Percentiles rank a stretch among this genome's conserved stretches.
These are phyloP conservation scores for Norana najaformis DNA, from an alignment of 2,888 invertebrate species.

Conservation along the genomic window DNA sequence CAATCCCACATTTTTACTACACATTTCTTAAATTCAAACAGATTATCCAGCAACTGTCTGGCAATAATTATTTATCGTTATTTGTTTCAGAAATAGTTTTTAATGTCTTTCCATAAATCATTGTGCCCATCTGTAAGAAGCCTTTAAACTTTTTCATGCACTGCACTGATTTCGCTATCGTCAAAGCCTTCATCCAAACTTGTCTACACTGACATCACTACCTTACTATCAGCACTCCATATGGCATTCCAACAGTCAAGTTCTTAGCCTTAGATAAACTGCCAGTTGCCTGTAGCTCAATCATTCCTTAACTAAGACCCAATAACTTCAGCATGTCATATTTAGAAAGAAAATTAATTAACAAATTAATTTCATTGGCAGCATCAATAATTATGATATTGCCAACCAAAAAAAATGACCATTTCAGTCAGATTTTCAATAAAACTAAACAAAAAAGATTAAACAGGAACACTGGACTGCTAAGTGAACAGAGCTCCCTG, in stretches of 20 bases:
- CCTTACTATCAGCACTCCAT: not conserved
- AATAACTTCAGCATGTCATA: too few species aligned
- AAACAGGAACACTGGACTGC: too few species aligned
- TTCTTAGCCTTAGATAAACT: too few species aligned
- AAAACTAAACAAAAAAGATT: too few species aligned
- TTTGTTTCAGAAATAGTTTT: not conserved
- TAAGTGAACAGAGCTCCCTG: too few species aligned
- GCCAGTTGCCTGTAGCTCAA: too few species aligned
- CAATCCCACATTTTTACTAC: not conserved
- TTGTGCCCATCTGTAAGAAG: not conserved
- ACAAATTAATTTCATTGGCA: too few species aligned
- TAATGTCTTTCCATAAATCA: not conserved
- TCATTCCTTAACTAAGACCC: too few species aligned
- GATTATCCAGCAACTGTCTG: not conserved
- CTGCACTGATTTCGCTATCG: not conserved
- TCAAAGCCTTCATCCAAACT: not conserved
- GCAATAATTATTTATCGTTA: not conserved
- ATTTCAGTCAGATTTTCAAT: too few species aligned
- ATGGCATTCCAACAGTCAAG: not conserved
- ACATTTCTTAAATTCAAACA: not conserved
- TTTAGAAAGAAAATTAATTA: too few species aligned
- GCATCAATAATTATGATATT: too few species aligned
- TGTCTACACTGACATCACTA: not conserved
- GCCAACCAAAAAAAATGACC: too few species aligned
- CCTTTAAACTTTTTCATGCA: not conserved